These are phyloP conservation scores for Pyrochroa serraticornis DNA, from an alignment of 2,888 invertebrate species.

Conservation along the genomic window DNA sequence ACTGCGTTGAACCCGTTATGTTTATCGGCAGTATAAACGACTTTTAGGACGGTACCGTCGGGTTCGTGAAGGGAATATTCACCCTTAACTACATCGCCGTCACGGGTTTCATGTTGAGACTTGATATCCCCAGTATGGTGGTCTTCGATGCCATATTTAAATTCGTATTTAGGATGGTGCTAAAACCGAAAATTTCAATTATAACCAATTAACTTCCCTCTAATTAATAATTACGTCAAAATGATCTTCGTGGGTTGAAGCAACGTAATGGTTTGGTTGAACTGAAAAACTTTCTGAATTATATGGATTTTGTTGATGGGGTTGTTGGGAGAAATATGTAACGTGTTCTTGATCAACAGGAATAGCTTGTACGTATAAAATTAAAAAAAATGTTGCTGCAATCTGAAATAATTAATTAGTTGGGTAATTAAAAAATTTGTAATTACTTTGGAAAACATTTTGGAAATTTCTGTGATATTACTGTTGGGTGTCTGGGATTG, in stretches of 20 bases:
- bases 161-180: slow-evolving; percentile 64
- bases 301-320: background rate
- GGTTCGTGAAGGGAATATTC: slow-evolving; percentile 65
- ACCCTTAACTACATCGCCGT: slow-evolving; percentile 63
- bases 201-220: background rate
- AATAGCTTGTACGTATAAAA: background rate
- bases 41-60: slow-evolving; percentile 64
- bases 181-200: slow-evolving; percentile 34
- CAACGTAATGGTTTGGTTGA: slow-evolving; percentile 19
- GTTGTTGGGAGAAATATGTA: slow-evolving; percentile 3
- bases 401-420: background rate
- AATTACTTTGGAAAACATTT: slow-evolving; percentile 7
- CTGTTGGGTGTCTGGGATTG: background rate
- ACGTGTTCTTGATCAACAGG: background rate
- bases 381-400: slow-evolving; percentile 1
- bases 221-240: background rate
- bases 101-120: slow-evolving; percentile 61
- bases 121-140: slow-evolving; percentile 65
- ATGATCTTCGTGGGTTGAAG: slow-evolving; percentile 12
- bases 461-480: background rate
- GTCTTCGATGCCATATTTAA: slow-evolving; percentile 64
- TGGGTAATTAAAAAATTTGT: background rate
- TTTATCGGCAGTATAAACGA: slow-evolving; percentile 65
- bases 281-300: slow-evolving; percentile 10
- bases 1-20: slow-evolving; percentile 60